Evolutionary conservation across 2,797 vertebrate genomes (phyloP), one percentile per base, ranked within the genome.

Genomic region (Gadopsis marmoratus): DNA sequence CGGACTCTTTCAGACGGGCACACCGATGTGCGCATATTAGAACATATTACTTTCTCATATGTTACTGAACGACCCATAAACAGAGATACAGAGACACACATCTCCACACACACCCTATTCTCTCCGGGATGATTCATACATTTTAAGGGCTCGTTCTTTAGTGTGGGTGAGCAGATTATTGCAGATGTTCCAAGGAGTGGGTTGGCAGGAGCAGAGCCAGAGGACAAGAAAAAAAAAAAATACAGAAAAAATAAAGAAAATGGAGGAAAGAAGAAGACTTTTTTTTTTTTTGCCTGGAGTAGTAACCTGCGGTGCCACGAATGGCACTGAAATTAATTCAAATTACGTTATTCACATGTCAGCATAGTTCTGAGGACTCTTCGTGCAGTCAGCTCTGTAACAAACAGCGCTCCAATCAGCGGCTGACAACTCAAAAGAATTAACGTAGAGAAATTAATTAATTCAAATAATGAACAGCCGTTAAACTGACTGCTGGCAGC

Each of bases 171-270:
- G 78, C 59, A 77, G 66, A 51, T 81, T 85, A 76, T 60, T 89
- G 84, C 91, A 89, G 86, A 90, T 91, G 91, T 93, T 87, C 79
- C 69, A 85, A 67, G 47, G 74, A 86, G 84, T 86, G 87, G 84
- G 89, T 53, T 86, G 79, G 72, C 21, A 62, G 64, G 71, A 88
- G 77, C 61, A 78, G 35, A 66, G 72, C 76, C 67, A 82, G 83
- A 89, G 76, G 51, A 87, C 39, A 23, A 78, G 45, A 14, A 0
- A 23, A 33, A 43, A 53, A 9, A 19, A 33, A 19, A 66, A 37
- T 7, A 29, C 4, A 39, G 21, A 66, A 3, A 41, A n/a, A 66
- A 26, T 26, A 26, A 26, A 26, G 26, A 26, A 26, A 26, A 26
- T 26, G 26, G 67, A 11, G 56, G 56, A 33, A 59, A 39, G 64